Evolutionary conservation across 2,797 vertebrate species (phyloP).

Genomic region (Lagorchestes hirsutus): DNA sequence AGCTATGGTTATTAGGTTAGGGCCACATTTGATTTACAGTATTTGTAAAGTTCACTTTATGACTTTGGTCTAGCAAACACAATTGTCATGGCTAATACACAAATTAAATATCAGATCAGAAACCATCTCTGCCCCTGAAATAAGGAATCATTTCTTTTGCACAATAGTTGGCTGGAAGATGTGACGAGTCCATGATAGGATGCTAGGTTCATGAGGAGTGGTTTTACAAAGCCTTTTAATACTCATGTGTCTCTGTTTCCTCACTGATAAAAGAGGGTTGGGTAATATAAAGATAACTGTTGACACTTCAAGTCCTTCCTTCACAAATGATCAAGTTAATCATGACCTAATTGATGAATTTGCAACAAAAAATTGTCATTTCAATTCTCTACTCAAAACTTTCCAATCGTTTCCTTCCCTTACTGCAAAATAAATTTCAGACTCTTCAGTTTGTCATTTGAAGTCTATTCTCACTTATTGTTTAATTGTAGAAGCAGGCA

Average conservation of each 20-base stretch:
- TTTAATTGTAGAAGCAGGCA: background rate
- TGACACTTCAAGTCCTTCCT: no score
- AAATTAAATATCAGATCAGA: background rate
- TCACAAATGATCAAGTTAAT: background rate
- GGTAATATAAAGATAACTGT: background rate
- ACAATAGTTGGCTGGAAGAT: background rate
- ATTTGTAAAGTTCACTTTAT: background rate
- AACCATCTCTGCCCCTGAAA: background rate
- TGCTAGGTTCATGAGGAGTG: background rate
- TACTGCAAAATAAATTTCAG: background rate
- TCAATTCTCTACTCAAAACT: background rate
- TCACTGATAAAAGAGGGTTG: background rate
- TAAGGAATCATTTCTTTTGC: background rate
- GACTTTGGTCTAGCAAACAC: background rate
- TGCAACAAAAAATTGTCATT: background rate
- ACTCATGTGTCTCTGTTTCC: background rate
- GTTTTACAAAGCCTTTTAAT: background rate
- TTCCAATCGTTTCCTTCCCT: background rate
- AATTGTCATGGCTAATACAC: background rate
- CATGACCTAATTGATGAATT: background rate
- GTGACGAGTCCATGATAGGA: background rate
- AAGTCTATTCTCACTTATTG: background rate
- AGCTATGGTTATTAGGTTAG: background rate
- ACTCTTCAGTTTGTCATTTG: background rate
- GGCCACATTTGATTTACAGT: background rate